Evolutionary conservation across 2,113 vertebrate genomes (phyloP).

Genomic region (Capreolus pygargus): DNA sequence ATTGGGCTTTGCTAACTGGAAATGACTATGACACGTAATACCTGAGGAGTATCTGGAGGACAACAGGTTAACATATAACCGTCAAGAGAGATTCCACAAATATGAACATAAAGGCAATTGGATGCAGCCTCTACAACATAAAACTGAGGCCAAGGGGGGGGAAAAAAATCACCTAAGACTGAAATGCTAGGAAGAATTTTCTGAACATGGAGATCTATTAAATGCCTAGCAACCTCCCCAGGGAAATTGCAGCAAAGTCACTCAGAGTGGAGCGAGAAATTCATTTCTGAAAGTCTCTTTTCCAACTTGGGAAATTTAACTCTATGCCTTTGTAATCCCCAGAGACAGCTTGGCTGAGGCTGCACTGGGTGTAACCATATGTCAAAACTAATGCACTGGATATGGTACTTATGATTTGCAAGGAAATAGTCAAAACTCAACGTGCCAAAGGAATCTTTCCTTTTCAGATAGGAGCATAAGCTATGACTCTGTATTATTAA

Average conservation of each 20-base stretch:
- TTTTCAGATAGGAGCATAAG: neutral
- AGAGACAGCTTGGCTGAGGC: constrained; percentile 36
- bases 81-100: neutral
- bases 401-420: constrained; percentile 26
- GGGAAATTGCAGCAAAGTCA: constrained; percentile 62
- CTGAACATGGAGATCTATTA: constrained; percentile 61
- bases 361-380: constrained; percentile 26
- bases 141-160: neutral
- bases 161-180: neutral
- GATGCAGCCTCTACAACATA: neutral
- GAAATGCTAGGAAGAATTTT: constrained; percentile 56
- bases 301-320: constrained; percentile 67
- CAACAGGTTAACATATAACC: neutral
- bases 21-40: neutral
- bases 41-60: neutral
- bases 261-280: constrained; percentile 50
- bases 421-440: constrained; percentile 39
- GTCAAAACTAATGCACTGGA: constrained; percentile 56
- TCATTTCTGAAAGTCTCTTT: constrained; percentile 63
- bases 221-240: constrained; percentile 62
- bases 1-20: neutral
- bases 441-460: neutral
- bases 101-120: neutral
- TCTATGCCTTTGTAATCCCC: constrained; percentile 56
- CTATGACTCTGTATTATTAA: neutral